phyloP scores from a whole-genome alignment of 2,113 vertebrate genomes.

The Heterocephalus glaber region DNA sequence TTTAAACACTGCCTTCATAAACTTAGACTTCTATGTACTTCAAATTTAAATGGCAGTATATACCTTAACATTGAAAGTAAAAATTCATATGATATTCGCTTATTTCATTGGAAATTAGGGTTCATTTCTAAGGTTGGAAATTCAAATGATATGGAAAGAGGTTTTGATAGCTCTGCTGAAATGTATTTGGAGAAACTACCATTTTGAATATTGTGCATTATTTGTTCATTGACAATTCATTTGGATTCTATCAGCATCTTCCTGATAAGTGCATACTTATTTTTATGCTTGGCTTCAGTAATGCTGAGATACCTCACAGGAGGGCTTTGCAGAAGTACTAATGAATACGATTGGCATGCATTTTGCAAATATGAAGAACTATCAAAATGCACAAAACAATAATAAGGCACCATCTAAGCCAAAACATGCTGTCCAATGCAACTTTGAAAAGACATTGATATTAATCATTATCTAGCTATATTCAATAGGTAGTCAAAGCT shows the following conservation, averaged over 20 bases:
- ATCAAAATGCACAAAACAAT: constrained; percentile 44
- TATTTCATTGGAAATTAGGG: neutral
- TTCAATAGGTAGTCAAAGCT: neutral
- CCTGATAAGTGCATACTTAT: constrained; percentile 39
- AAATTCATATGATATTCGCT: constrained; percentile 27
- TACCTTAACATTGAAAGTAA: constrained; percentile 48
- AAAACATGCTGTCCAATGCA: neutral
- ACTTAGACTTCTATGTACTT: constrained; percentile 32
- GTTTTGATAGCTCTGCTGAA: constrained; percentile 40
- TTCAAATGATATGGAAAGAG: constrained; percentile 56
- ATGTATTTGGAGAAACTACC: constrained; percentile 32
- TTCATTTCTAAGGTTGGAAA: constrained; percentile 30
- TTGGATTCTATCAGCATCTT: constrained; percentile 62
- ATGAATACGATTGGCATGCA: constrained; percentile 54
- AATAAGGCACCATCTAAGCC: neutral
- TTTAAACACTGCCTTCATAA: constrained; percentile 29
- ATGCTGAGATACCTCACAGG: constrained; percentile 59
- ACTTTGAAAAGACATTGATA: neutral
- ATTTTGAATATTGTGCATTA: constrained; percentile 54
- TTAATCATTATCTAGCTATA: neutral
- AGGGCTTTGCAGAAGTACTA: constrained; percentile 58
- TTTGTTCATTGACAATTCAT: constrained; percentile 60
- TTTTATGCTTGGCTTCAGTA: constrained; percentile 69
- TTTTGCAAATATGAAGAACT: constrained; percentile 56
- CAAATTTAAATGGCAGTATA: constrained; percentile 45